Evolutionary conservation across 2,888 invertebrate genomes (phyloP), one percentile per base, ranked within the genome.

Genomic region (Eupeodes latifasciatus): DNA sequence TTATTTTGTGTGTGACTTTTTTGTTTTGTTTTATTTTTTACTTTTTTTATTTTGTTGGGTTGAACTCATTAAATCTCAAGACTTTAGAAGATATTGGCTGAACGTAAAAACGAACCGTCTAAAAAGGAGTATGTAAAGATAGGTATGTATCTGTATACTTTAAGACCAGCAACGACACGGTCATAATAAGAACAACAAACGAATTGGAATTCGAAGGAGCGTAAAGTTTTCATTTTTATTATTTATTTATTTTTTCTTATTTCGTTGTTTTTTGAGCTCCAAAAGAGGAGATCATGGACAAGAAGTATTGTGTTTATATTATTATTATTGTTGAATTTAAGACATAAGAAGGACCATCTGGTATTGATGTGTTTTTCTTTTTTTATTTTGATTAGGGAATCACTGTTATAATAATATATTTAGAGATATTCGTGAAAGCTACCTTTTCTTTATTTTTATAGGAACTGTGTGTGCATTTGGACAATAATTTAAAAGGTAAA

Each of bases 171-270:
- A 6, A 40, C 36, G 36, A 75, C 64, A 75, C 64, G 84, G 84
- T 77, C 84, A 77, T 85, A 77, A 78, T 74, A 81, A 77, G 80
- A 74, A 84, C 53, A 84, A 80, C 78, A 85, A 85, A 59, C 66
- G 49, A 12, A 62, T 36, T 74, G 75, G 75, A 16, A 53, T 74
- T 55, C 74, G n/a, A 62, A 27, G 61, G 75, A 79, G 75, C 47
- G 75, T 80, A 79, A 84, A 67, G 67, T 84, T 84, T 74, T 57
- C 47, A 59, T 72, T 72, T 72, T 72, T 72, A 72, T 59, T 66
- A 49, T 66, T 66, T 59, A 27, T 44, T 64, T 64, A 1, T 3
- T 44, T 44, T 44, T 40, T 44, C 36, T 12, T 27, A 12, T 36
- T 36, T 40, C 36, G 14, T 4, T 14, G 14, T 59, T 61, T 12